phyloP scores from a whole-genome alignment of 1,140 invertebrate genomes.

The Neuroterus valhalla region DNA sequence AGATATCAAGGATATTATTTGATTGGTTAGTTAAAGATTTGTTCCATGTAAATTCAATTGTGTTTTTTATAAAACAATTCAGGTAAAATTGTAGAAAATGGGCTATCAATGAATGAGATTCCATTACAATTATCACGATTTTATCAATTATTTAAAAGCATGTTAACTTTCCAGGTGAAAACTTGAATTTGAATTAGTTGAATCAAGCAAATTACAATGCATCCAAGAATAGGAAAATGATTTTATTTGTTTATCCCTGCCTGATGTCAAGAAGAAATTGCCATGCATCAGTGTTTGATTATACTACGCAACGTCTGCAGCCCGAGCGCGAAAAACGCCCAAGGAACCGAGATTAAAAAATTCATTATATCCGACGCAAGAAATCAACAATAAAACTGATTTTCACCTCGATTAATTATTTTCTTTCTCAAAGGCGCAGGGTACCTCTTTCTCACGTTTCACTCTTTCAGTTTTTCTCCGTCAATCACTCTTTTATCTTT shows the following conservation, averaged over 20 bases:
- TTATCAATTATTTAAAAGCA: no score
- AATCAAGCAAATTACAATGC: not conserved
- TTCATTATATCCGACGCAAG: conserved; percentile 71
- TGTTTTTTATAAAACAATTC: no score
- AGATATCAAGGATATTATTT: no score
- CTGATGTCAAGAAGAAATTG: conserved; percentile 64
- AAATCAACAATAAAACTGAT: conserved; percentile 72
- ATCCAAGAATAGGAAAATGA: not conserved
- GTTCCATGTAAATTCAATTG: no score
- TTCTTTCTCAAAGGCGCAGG: conserved; percentile 47
- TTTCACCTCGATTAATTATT: conserved; percentile 56
- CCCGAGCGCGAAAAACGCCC: conserved; percentile 59
- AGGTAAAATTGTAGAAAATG: no score
- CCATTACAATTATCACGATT: no score
- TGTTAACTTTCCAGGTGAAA: no score
- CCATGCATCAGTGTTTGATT: conserved; percentile 70
- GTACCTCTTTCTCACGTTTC: conserved; percentile 49
- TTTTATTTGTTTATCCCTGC: conserved; percentile 40
- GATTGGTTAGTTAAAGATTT: no score
- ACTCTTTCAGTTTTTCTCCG: conserved; percentile 40
- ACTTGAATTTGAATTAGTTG: not conserved
- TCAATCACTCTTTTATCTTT: conserved; percentile 33
- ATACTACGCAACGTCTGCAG: conserved; percentile 73
- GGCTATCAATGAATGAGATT: no score
- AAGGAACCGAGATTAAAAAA: conserved; percentile 68